Evolutionary conservation across 1,140 invertebrate genomes (phyloP), one percentile per base, ranked within the genome.

Genomic region (Bemisia tabaci): DNA sequence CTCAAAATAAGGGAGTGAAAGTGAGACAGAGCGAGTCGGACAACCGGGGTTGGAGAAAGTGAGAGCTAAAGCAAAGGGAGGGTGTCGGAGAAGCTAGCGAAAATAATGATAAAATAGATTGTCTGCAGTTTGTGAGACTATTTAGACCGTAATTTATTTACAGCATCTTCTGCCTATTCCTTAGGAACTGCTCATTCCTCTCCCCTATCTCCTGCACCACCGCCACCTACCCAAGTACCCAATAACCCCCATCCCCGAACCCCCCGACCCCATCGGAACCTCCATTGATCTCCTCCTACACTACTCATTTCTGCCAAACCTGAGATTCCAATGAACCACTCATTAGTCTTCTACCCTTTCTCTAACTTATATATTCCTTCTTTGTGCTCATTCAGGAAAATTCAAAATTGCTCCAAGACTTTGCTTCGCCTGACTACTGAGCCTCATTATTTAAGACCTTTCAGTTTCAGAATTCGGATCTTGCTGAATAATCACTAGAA

Each of bases 51-150:
- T 25, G 61, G 39, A 65, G 17, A 64, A 59, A 62, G 64, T 58
- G 39, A 65, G 17, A 33, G 60, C 22, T 21, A n/a, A 67, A 60
- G 21, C 21, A 65, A 63, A 26, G 65, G 60, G 63, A 66, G 62
- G 65, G 66, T 33, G 26, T 26, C 60, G 59, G 66, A 66, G 64
- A 62, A 33, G 27, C 33, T 26, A 60, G 62, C 33, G 39, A 64
- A 62, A 61, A 68, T 62, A 65, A 68, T 24, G 27, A 65, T 22
- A 64, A 26, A 64, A 62, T 22, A 62, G 22, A 62, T 62, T 26
- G 60, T 62, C 12, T 62, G 60, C 25, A 26, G 25, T 48, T 48
- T 48, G 33, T 48, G 33, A 48, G 33, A 48, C 33, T 9, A 48
- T 48, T 48, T 48, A 48, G 33, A 48, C 33, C 33, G 33, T 48